phyloP scores from a whole-genome alignment of 2,113 vertebrate species.

The Alces alces region DNA sequence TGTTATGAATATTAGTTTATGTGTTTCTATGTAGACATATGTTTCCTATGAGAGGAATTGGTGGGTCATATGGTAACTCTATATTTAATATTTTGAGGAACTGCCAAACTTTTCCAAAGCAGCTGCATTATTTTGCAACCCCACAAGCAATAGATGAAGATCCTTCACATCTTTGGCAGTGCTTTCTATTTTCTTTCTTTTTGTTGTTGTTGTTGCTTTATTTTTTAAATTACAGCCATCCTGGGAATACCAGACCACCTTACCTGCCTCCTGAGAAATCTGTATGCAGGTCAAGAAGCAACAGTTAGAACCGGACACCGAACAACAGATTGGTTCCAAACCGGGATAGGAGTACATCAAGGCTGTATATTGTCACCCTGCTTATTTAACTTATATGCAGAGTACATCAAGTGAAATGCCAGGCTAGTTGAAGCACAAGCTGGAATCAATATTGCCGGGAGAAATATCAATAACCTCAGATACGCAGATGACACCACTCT shows the following conservation, averaged over 20 bases:
- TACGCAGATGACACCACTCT: not conserved
- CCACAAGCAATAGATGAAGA: not conserved
- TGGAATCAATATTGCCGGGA: not conserved
- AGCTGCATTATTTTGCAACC: constrained; percentile 1
- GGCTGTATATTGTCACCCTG: not conserved
- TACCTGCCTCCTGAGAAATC: not conserved
- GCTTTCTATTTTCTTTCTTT: not conserved
- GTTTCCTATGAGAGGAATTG: constrained; percentile 28
- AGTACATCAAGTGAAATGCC: not conserved
- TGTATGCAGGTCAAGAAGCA: not conserved
- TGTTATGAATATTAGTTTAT: not conserved
- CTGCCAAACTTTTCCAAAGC: constrained; percentile 30
- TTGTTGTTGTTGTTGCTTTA: not conserved
- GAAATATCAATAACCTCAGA: not conserved
- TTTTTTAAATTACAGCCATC: not conserved
- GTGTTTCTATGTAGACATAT: constrained; percentile 6
- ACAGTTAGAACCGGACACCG: not conserved
- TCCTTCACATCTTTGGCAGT: not conserved
- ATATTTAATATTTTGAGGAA: constrained; percentile 41
- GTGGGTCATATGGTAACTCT: constrained; percentile 31
- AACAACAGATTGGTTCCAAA: not conserved
- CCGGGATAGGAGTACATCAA: not conserved
- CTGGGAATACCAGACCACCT: not conserved
- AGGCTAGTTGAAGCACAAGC: not conserved
- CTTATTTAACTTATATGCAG: not conserved